Conservation (phyloP, 1,140 invertebrate species). For the Aphelenchoides avenae region DNA sequence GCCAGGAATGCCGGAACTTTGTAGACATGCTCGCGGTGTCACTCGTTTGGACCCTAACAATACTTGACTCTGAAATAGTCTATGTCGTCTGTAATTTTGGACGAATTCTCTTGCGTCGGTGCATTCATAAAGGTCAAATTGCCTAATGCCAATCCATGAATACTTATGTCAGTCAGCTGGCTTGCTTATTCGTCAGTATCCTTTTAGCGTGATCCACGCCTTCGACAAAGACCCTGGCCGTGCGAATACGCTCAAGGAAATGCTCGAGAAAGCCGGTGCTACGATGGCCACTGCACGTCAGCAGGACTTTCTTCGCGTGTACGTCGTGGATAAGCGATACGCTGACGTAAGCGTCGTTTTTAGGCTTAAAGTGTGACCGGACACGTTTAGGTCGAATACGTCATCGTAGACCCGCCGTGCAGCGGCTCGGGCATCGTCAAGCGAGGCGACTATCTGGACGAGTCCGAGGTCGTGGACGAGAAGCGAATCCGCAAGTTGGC, state of each 20-base stretch:
- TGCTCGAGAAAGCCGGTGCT: conserved; percentile 62
- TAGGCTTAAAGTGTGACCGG: conserved; percentile 17
- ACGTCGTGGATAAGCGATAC: conserved; percentile 16
- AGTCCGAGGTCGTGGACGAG: conserved; percentile 49
- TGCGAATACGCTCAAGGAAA: conserved; percentile 67
- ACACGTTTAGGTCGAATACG: conserved; percentile 74
- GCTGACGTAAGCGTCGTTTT: conserved; percentile 34
- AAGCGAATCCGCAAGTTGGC: conserved; percentile 69
- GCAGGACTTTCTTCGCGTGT: conserved; percentile 65
- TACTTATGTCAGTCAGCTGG: no score
- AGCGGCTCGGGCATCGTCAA: conserved; percentile 78
- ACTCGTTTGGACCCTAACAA: no score
- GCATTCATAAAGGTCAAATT: no score
- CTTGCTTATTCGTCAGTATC: not conserved
- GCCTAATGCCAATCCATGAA: no score
- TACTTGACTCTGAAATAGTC: no score
- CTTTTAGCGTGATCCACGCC: conserved; percentile 69
- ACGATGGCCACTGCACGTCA: conserved; percentile 67
- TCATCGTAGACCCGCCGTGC: conserved; percentile 90
- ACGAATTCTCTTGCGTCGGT: no score
- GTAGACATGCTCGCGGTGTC: no score
- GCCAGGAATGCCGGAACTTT: no score
- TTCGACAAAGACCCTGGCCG: conserved; percentile 72
- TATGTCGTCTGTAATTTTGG: no score
- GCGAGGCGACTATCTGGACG: conserved; percentile 62